Evolutionary conservation across 1,140 invertebrate species (phyloP).

Genomic region (Dendrolimus punctatus): DNA sequence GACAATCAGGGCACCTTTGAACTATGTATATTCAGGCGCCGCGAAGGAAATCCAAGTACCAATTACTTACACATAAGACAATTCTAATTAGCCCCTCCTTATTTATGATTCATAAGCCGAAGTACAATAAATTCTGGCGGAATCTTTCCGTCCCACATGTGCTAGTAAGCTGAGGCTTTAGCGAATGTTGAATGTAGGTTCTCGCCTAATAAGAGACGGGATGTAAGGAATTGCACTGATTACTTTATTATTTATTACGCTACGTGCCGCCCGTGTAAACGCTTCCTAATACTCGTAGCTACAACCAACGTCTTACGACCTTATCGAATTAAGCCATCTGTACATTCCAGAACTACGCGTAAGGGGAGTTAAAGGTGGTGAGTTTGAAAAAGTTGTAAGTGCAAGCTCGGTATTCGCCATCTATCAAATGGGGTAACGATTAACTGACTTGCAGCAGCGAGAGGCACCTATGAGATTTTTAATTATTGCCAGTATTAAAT

Average conservation of each 20-base stretch:
- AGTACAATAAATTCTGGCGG: constrained; percentile 64
- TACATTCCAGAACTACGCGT: no score
- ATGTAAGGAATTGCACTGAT: constrained; percentile 69
- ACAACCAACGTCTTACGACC: constrained; percentile 37
- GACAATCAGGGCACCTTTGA: no score
- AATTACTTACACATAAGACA: constrained; percentile 16
- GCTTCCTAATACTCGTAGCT: constrained; percentile 61
- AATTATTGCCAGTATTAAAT: constrained; percentile 43
- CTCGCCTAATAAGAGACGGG: constrained; percentile 65
- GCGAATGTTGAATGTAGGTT: constrained; percentile 68
- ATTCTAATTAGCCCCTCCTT: constrained; percentile 65
- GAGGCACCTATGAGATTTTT: constrained; percentile 39
- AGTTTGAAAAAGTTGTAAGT: constrained; percentile 30
- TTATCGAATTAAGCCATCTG: constrained; percentile 23
- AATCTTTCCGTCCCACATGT: constrained; percentile 69
- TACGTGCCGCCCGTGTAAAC: constrained; percentile 66
- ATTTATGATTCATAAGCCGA: constrained; percentile 70
- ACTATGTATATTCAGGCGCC: neutral
- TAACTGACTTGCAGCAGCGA: constrained; percentile 35
- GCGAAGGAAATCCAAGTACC: constrained; percentile 11
- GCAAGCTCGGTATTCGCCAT: constrained; percentile 25
- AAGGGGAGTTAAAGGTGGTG: neutral
- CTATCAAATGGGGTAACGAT: constrained; percentile 46
- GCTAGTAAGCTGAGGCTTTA: constrained; percentile 62
- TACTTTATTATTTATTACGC: constrained; percentile 70